Conservation (phyloP, 37 sponge, comb jelly and placozoan genomes). For the Crambe crambe region DNA sequence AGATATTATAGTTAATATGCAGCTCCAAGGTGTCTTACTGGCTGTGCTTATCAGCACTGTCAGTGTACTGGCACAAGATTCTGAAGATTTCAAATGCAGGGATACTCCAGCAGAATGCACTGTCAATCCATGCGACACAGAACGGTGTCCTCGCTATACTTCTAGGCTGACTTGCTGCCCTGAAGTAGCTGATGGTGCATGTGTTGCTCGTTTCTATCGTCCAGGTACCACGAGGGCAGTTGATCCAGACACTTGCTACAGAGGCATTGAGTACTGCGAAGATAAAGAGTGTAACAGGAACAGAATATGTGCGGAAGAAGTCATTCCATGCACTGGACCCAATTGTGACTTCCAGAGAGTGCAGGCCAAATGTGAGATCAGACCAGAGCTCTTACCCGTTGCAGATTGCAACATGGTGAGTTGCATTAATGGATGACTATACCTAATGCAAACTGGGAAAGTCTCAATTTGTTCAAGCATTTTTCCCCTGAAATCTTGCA, state of each 20-base stretch:
- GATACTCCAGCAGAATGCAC: not conserved
- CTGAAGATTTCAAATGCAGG: no score
- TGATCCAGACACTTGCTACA: not conserved
- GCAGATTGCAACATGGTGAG: not conserved
- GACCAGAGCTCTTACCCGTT: not conserved
- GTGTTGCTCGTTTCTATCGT: not conserved
- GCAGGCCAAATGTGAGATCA: not conserved
- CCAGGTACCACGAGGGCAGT: not conserved
- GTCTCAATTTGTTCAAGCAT: no score
- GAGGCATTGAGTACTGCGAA: not conserved
- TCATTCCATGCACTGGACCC: not conserved
- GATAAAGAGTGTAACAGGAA: not conserved
- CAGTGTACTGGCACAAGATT: no score
- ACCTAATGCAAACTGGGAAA: no score
- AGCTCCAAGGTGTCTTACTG: no score
- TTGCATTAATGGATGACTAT: not conserved
- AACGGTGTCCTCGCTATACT: not conserved
- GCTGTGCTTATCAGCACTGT: no score
- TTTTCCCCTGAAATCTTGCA: no score
- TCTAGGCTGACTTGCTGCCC: not conserved
- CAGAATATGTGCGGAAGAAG: not conserved
- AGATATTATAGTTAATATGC: no score
- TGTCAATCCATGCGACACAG: not conserved
- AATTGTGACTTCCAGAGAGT: not conserved
- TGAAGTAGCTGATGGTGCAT: not conserved